Evolutionary conservation across 2,888 invertebrate species (phyloP).

Genomic region (Panopea generosa): DNA sequence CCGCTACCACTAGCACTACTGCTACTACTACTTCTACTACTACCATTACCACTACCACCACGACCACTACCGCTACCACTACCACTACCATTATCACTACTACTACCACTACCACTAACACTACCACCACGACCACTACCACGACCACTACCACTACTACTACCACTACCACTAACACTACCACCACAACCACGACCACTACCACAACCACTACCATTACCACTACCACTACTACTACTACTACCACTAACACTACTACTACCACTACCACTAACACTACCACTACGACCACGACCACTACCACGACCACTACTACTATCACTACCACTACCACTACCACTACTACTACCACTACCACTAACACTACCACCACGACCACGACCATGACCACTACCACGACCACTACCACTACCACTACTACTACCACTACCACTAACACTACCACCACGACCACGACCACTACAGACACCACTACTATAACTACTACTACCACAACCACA

Average conservation of each 20-base stretch:
- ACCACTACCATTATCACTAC: not conserved
- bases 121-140: not conserved
- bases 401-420: not conserved
- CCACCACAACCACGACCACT: slow-evolving; percentile 1
- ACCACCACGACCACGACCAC: not conserved
- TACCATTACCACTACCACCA: slow-evolving; percentile 4
- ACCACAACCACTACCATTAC: slow-evolving; percentile 8
- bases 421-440: too few species aligned
- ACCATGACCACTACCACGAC: not conserved
- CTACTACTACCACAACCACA: not conserved
- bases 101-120: not conserved
- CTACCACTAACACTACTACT: not conserved
- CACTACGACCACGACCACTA: not conserved
- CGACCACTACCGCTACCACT: not conserved
- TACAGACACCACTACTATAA: not conserved
- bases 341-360: slow-evolving; percentile 14
- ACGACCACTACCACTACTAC: not conserved
- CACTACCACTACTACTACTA: not conserved
- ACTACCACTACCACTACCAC: not conserved
- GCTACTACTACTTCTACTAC: not conserved
- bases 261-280: not conserved
- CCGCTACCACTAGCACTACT: slow-evolving; percentile 12
- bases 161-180: not conserved
- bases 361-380: not conserved
- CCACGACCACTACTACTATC: not conserved